These are phyloP conservation scores for Clarias platycephalus DNA, from an alignment of 2,797 vertebrate genomes.

Conservation along the genomic window DNA sequence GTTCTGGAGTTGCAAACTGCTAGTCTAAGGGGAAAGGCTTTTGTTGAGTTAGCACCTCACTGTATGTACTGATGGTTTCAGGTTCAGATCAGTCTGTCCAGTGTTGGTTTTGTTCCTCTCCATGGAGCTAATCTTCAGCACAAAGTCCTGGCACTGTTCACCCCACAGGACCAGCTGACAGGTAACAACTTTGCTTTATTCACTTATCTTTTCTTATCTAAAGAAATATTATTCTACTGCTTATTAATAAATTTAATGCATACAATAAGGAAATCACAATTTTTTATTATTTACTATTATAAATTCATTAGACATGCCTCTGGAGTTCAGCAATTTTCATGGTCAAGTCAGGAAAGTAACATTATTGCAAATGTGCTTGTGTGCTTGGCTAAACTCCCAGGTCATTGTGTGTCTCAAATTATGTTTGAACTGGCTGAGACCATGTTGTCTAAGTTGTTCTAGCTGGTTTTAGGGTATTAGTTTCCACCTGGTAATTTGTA, in stretches of 20 bases:
- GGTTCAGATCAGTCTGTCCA: constrained; percentile 76
- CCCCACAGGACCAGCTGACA: constrained; percentile 78
- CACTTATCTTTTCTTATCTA: not conserved
- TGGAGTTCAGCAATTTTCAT: not conserved
- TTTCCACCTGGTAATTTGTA: not conserved
- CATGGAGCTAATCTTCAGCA: constrained; percentile 76
- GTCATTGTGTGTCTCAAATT: not conserved
- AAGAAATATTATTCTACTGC: too few species aligned
- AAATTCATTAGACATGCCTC: not conserved
- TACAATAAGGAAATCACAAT: not conserved
- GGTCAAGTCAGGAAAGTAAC: not conserved
- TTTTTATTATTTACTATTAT: not conserved
- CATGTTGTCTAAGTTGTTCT: not conserved
- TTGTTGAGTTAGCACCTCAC: not conserved
- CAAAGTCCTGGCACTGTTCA: constrained; percentile 83
- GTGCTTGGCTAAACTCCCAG: not conserved
- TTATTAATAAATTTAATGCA: too few species aligned
- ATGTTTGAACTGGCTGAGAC: not conserved
- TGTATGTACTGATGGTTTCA: constrained; percentile 56
- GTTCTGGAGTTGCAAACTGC: not conserved
- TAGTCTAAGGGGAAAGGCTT: not conserved
- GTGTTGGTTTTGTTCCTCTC: constrained; percentile 78
- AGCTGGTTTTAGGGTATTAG: not conserved
- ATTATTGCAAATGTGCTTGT: not conserved
- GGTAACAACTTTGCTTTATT: constrained; percentile 61